These are phyloP conservation scores for Mola mola DNA, from an alignment of 2,113 vertebrate species.

Conservation along the genomic window DNA sequence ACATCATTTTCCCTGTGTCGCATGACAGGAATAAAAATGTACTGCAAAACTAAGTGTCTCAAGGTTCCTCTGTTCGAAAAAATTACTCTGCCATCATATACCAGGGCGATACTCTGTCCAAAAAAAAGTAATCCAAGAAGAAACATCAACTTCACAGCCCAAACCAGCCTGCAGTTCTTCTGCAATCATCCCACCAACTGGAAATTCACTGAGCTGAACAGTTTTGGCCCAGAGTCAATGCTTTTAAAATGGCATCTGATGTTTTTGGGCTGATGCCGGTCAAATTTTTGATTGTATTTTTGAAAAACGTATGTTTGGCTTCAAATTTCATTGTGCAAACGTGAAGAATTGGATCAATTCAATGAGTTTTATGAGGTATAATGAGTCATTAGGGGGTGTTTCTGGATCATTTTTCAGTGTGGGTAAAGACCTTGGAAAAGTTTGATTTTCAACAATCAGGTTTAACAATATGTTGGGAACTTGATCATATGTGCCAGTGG, in stretches of 20 bases:
- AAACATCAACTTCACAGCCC: constrained; percentile 2
- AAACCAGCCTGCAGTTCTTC: constrained; percentile 6
- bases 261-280: constrained; percentile 1
- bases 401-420: neutral
- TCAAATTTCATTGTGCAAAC: constrained; percentile 8
- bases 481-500: neutral
- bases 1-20: too few relatives aligned
- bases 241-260: constrained; percentile 20
- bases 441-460: neutral
- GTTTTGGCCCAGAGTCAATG: constrained; percentile 7
- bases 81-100: too few relatives aligned
- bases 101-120: too few relatives aligned
- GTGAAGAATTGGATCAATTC: constrained; percentile 6
- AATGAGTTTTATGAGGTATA: neutral
- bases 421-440: neutral
- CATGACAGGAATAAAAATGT: too few relatives aligned
- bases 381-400: neutral
- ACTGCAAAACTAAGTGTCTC: too few relatives aligned
- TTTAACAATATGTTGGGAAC: neutral
- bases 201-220: neutral
- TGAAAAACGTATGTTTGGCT: constrained; percentile 14
- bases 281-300: constrained; percentile 8
- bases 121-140: constrained; percentile 1
- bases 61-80: too few relatives aligned
- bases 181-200: neutral